phyloP scores from a whole-genome alignment of 2,888 invertebrate genomes.

The Actias luna region DNA sequence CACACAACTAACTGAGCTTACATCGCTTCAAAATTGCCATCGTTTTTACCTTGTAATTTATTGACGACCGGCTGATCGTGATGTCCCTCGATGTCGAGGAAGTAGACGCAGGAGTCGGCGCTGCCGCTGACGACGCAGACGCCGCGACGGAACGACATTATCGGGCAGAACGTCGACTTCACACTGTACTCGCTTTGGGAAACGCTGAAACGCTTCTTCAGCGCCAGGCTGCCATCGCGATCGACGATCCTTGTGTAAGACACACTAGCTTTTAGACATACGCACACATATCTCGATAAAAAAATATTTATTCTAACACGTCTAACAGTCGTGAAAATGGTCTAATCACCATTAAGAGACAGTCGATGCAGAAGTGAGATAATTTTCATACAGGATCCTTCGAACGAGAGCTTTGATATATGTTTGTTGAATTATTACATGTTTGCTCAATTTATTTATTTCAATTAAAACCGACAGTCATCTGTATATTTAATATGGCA shows the following conservation, averaged over 20 bases:
- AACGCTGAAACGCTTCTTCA: slow-evolving; percentile 85
- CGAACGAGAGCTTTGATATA: too few species aligned
- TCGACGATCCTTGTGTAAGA: slow-evolving; percentile 80
- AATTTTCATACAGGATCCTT: too few species aligned
- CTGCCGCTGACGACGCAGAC: slow-evolving; percentile 90
- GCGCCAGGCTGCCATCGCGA: slow-evolving; percentile 84
- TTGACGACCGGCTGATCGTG: slow-evolving; percentile 80
- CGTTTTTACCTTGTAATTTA: slow-evolving; percentile 81
- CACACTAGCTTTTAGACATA: not conserved
- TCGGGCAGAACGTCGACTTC: slow-evolving; percentile 91
- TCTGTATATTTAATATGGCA: too few species aligned
- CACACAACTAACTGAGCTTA: too few species aligned
- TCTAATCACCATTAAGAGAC: too few species aligned
- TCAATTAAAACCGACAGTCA: too few species aligned
- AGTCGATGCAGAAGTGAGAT: too few species aligned
- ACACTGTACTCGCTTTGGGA: slow-evolving; percentile 83
- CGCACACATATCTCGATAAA: not conserved
- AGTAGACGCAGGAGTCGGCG: slow-evolving; percentile 90
- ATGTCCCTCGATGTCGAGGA: slow-evolving; percentile 86
- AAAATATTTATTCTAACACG: too few species aligned
- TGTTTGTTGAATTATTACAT: too few species aligned
- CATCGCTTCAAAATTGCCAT: too few species aligned
- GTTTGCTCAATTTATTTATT: too few species aligned
- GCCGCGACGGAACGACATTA: slow-evolving; percentile 91
- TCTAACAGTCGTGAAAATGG: too few species aligned